Percentiles rank a stretch among this genome's conserved stretches.
Evolutionary conservation across 2,888 invertebrate genomes (phyloP).

Genomic region (Panorpa germanica): DNA sequence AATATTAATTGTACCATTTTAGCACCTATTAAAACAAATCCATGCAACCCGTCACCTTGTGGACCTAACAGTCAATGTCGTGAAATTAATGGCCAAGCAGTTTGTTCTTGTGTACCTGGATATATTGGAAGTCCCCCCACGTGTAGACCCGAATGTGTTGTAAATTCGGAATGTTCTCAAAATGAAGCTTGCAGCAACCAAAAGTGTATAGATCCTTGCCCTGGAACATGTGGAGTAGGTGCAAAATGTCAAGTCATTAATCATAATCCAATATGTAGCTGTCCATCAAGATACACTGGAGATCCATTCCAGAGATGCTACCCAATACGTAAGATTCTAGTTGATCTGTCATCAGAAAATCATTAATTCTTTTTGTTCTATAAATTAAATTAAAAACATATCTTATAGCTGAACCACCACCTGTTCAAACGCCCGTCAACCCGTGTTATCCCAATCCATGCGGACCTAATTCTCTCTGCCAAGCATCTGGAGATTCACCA

Average conservation of each 20-base stretch:
- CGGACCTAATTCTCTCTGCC: constrained; percentile 51
- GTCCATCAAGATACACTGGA: constrained; percentile 39
- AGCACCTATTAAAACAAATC: constrained; percentile 30
- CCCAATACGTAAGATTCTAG: constrained; percentile 29
- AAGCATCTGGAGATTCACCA: constrained; percentile 39
- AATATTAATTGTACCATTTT: too few species aligned
- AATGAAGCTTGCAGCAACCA: constrained; percentile 51
- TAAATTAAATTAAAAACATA: not conserved
- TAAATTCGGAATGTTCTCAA: constrained; percentile 51
- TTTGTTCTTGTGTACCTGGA: constrained; percentile 45
- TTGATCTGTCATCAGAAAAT: constrained; percentile 15
- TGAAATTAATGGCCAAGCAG: constrained; percentile 40
- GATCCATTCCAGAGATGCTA: constrained; percentile 45
- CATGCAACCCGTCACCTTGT: constrained; percentile 45
- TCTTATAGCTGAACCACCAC: constrained; percentile 12
- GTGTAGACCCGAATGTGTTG: constrained; percentile 53
- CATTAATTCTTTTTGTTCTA: constrained; percentile 15
- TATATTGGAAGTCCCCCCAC: constrained; percentile 44
- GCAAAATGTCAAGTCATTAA: constrained; percentile 59
- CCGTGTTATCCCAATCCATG: constrained; percentile 55
- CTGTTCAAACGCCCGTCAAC: constrained; percentile 20
- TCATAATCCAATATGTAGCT: constrained; percentile 55
- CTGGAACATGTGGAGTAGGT: constrained; percentile 49
- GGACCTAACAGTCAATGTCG: constrained; percentile 43
- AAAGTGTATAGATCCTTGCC: constrained; percentile 53